phyloP scores from a whole-genome alignment of 2,888 invertebrate species.

The Euspilapteryx auroguttella region DNA sequence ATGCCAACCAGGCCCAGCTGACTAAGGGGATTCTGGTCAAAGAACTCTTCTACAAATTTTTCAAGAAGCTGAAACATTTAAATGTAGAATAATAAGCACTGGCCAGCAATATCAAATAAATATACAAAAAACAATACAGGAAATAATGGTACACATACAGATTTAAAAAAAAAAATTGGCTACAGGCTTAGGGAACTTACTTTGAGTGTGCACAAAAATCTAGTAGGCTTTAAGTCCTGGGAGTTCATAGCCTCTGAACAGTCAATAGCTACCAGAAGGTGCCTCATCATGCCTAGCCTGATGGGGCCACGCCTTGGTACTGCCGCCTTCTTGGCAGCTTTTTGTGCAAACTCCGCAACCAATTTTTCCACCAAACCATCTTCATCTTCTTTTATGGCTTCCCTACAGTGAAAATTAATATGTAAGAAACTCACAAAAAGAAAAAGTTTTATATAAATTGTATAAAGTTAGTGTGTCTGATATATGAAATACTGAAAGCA shows the following conservation, averaged over 20 bases:
- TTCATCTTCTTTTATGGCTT: slow-evolving; percentile 95
- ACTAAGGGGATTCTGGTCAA: slow-evolving; percentile 98
- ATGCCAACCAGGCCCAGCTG: slow-evolving; percentile 92
- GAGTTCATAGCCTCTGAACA: slow-evolving; percentile 93
- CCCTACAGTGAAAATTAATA: too few species aligned
- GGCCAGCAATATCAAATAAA: too few species aligned
- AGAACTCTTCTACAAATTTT: slow-evolving; percentile 94
- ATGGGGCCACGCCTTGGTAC: slow-evolving; percentile 74
- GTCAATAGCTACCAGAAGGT: slow-evolving; percentile 89
- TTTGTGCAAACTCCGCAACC: slow-evolving; percentile 89
- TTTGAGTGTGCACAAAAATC: slow-evolving; percentile 85
- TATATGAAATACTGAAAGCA: too few species aligned
- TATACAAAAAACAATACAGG: too few species aligned
- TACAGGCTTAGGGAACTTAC: too few species aligned
- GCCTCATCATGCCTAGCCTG: slow-evolving; percentile 97
- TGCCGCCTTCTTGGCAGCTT: slow-evolving; percentile 80
- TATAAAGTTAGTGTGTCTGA: too few species aligned
- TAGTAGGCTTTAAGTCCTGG: slow-evolving; percentile 93
- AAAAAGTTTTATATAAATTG: too few species aligned
- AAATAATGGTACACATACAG: too few species aligned
- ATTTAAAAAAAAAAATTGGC: too few species aligned
- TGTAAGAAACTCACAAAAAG: too few species aligned
- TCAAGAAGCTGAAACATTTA: slow-evolving; percentile 73
- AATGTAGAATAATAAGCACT: too few species aligned
- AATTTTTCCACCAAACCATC: slow-evolving; percentile 89